phyloP scores from a whole-genome alignment of 2,113 vertebrate species.

The Pelecanoides urinatrix region DNA sequence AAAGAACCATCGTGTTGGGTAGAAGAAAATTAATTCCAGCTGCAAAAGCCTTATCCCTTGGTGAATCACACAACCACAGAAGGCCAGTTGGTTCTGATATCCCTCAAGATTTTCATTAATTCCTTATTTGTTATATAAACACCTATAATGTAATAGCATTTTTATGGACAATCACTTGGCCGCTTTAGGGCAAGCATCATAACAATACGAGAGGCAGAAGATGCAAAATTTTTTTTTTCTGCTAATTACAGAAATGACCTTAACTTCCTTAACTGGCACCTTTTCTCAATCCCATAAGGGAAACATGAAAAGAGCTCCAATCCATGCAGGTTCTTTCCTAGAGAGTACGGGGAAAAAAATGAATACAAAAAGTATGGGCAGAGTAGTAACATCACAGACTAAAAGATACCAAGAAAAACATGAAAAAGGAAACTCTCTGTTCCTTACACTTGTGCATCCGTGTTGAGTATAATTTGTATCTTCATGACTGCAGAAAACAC shows the following conservation, averaged over 20 bases:
- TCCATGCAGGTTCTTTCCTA: background rate
- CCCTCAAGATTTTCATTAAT: background rate
- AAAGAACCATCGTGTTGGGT: background rate
- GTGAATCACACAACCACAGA: background rate
- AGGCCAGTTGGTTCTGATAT: background rate
- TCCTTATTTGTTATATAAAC: background rate
- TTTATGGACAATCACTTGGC: background rate
- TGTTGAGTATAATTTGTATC: background rate
- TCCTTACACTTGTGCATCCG: fast-evolving
- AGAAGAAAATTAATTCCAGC: background rate
- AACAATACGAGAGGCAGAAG: background rate
- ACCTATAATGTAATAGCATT: background rate
- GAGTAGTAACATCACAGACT: background rate
- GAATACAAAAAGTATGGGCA: background rate
- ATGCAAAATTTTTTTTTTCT: background rate
- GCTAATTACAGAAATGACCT: background rate
- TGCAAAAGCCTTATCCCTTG: background rate
- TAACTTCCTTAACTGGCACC: background rate
- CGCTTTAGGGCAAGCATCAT: background rate
- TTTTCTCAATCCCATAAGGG: background rate
- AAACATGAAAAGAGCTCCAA: background rate
- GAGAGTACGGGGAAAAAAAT: fast-evolving
- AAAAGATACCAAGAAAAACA: background rate
- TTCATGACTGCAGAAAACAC: background rate
- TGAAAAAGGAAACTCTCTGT: background rate